Base-by-base conservation (phyloP, 2,797 vertebrate species). In the Peromyscus melanophrys region DNA sequence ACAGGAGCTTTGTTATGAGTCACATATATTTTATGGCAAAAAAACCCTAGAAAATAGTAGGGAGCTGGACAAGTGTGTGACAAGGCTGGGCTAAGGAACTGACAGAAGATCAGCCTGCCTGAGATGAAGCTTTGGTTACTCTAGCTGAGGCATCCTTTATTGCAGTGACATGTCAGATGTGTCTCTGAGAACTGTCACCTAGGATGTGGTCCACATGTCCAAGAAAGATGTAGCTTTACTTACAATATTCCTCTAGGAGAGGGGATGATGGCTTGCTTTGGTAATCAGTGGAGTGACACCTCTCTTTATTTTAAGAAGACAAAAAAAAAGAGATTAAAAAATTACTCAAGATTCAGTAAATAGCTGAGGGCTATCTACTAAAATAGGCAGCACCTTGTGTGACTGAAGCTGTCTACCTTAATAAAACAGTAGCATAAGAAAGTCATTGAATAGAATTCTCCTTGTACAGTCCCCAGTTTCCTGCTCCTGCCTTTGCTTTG, bases 391-490 rank as follows among this genome's bases (percentile, higher is more conserved):
- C 13, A 57, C 0, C 25, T 83, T 25, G 6, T 67, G 21, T 69
- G 43, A 90, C 31, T 78, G 37, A 78, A 69, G 31, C n/a, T 65
- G 8, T 40, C 13, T 83, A 3, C 16, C 13, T 92, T 76, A 23
- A 25, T 46, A 17, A 89, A 89, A 76, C 19, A 82, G 49, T 69
- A 71, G 34, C 27, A 55, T 34, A 11, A 21, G 57, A 75, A 93
- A 52, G 25, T 16, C 46, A 71, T n/a, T 67, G n/a, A 31, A 46
- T 57, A 87, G 34, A 89, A 17, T 63, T 84, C 84, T 83, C 49
- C 82, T 65, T 95, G 34, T 73, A 76, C 27, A 9, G 82, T 96
- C n/a, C 10, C 34, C 77, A 46, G 77, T 90, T 92, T 71, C 16
- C 11, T 11, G 46, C 11, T 3, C 13, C 3, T 34, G 16, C 3